phyloP scores from a whole-genome alignment of 2,888 invertebrate genomes.

The Polymixis flavicincta region DNA sequence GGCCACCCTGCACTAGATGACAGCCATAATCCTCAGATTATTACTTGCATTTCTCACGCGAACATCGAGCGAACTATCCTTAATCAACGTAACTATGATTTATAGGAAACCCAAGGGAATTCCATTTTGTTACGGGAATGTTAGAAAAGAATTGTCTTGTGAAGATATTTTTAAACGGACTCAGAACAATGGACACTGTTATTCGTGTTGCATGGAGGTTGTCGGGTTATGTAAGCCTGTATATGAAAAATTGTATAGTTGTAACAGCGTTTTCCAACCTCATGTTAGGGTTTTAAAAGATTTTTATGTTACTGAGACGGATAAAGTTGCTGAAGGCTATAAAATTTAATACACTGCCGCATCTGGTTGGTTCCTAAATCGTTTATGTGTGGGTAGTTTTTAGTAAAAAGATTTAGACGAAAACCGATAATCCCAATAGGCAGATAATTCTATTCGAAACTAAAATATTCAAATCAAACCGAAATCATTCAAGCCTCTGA shows the following conservation, averaged over 20 bases:
- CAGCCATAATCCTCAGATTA: slow-evolving; percentile 64
- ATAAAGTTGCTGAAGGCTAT: slow-evolving; percentile 8
- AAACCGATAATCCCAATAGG: too few relatives aligned
- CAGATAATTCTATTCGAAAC: not conserved
- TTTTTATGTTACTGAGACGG: slow-evolving; percentile 25
- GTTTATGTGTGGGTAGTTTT: not conserved
- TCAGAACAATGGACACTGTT: slow-evolving; percentile 47
- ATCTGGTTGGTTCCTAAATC: not conserved
- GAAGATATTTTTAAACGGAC: slow-evolving; percentile 47
- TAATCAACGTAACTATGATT: slow-evolving; percentile 46
- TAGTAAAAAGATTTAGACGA: not conserved
- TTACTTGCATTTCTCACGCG: slow-evolving; percentile 64
- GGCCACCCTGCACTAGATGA: slow-evolving; percentile 32
- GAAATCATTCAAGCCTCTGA: not conserved
- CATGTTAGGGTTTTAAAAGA: slow-evolving; percentile 17
- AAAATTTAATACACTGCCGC: not conserved
- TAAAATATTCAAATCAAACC: not conserved
- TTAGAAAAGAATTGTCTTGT: slow-evolving; percentile 31
- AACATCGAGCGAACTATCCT: slow-evolving; percentile 54
- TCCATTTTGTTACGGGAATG: slow-evolving; percentile 22
- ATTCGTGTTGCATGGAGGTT: slow-evolving; percentile 30
- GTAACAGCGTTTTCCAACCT: slow-evolving; percentile 20
- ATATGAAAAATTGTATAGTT: slow-evolving; percentile 37
- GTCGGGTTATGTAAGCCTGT: slow-evolving; percentile 27
- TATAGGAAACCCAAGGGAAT: slow-evolving; percentile 34